phyloP scores from a whole-genome alignment of 2,888 invertebrate species.

The Nomada ferruginata region DNA sequence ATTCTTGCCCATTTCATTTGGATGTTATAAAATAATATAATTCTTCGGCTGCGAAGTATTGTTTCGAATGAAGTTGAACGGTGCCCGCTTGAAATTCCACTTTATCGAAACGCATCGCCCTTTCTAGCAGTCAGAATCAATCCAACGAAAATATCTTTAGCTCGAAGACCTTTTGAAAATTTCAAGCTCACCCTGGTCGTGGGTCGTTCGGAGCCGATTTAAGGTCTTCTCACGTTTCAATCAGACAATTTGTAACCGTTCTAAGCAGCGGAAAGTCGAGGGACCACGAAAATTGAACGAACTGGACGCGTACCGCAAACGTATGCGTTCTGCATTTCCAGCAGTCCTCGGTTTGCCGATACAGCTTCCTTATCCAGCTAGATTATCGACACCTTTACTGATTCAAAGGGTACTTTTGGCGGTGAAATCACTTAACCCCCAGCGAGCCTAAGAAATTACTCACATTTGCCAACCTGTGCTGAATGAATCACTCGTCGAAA shows the following conservation, averaged over 20 bases:
- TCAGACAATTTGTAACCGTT: conserved; percentile 46
- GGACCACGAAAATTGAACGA: conserved; percentile 43
- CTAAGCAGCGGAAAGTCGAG: conserved; percentile 35
- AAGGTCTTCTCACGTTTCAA: conserved; percentile 38
- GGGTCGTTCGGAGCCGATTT: conserved; percentile 4
- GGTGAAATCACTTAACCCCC: conserved; percentile 44
- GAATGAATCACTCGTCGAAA: background rate
- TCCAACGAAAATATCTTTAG: background rate
- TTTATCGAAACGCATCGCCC: background rate
- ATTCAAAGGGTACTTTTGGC: conserved; percentile 33
- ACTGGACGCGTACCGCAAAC: conserved; percentile 29
- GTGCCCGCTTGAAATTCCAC: background rate
- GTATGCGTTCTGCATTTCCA: conserved; percentile 29
- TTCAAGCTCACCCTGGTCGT: background rate
- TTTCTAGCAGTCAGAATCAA: background rate
- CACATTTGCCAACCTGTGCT: conserved; percentile 29
- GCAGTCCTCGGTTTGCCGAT: conserved; percentile 26
- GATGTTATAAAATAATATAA: too few relatives aligned
- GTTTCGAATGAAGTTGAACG: too few relatives aligned
- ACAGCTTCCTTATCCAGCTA: conserved; percentile 36
- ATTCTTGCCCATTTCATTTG: too few relatives aligned
- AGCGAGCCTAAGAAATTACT: conserved; percentile 40
- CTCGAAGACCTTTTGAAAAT: background rate
- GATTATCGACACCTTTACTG: conserved; percentile 61
- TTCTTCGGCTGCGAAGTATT: too few relatives aligned